Conservation (phyloP, 1,140 invertebrate species). For the Formica exsecta region DNA sequence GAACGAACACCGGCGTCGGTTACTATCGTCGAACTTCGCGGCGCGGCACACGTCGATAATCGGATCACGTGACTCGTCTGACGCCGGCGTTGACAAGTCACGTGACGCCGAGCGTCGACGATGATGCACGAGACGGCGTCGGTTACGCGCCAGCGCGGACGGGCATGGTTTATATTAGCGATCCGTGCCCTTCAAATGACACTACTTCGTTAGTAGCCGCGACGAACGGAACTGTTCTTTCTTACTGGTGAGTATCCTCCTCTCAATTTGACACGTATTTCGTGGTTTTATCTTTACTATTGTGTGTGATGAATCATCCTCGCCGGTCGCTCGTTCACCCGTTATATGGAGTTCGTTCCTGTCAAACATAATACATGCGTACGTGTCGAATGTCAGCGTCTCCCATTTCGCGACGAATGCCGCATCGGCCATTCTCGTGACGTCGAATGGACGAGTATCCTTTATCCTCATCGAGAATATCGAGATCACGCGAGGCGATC, state of each 20-base stretch:
- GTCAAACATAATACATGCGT: no score
- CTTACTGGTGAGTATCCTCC: slow-evolving; percentile 76
- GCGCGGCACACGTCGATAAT: slow-evolving; percentile 33
- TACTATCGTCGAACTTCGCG: slow-evolving; percentile 59
- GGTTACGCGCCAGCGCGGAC: slow-evolving; percentile 75
- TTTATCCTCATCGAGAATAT: background rate
- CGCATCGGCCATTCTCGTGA: slow-evolving; percentile 48
- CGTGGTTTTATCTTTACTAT: background rate
- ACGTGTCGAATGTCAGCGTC: background rate
- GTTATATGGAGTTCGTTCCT: background rate
- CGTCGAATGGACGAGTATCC: slow-evolving; percentile 1
- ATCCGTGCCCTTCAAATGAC: slow-evolving; percentile 85
- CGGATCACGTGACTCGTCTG: slow-evolving; percentile 54
- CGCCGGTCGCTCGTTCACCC: background rate
- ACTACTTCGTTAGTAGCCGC: slow-evolving; percentile 81
- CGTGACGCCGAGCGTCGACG: slow-evolving; percentile 65
- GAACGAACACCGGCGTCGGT: background rate
- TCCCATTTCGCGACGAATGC: background rate
- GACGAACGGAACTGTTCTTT: slow-evolving; percentile 68
- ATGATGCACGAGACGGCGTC: slow-evolving; percentile 36
- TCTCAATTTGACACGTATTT: background rate
- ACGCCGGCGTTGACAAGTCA: background rate
- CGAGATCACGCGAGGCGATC: background rate
- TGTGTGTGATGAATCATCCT: background rate
- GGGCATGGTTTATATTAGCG: slow-evolving; percentile 81